Evolutionary conservation across 2,797 vertebrate genomes (phyloP).

Genomic region (Alfaro cultratus): DNA sequence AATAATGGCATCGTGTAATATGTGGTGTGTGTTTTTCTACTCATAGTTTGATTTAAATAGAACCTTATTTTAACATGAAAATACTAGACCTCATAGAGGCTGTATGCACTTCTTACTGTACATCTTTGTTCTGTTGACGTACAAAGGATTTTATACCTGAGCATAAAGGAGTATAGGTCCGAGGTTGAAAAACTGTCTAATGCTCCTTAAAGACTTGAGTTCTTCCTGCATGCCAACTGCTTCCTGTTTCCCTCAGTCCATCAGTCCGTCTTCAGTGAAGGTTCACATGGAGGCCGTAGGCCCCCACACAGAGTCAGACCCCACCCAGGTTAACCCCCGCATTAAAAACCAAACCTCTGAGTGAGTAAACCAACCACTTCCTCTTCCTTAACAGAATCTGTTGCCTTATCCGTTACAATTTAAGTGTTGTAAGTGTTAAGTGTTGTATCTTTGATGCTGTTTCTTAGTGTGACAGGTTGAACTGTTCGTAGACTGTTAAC

Average conservation of each 20-base stretch:
- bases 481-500: neutral
- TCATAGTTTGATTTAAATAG: neutral
- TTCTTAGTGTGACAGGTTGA: conserved; percentile 13
- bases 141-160: neutral
- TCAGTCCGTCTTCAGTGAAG: conserved; percentile 59
- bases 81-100: neutral
- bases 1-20: neutral
- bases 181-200: neutral
- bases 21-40: neutral
- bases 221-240: conserved; percentile 61
- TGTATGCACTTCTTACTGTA: neutral
- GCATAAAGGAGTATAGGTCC: no score
- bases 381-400: conserved; percentile 9
- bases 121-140: neutral
- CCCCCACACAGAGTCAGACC: conserved; percentile 32
- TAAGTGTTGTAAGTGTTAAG: neutral
- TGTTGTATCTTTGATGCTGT: conserved; percentile 8
- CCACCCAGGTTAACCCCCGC: conserved; percentile 37
- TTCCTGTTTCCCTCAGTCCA: conserved; percentile 57
- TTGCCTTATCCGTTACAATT: neutral
- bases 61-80: neutral
- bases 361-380: conserved; percentile 67
- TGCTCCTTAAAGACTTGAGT: conserved; percentile 2
- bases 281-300: conserved; percentile 67
- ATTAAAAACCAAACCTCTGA: conserved; percentile 54